These are phyloP conservation scores for Trachelus troglodyta DNA, from an alignment of 2,888 invertebrate genomes.

Conservation along the genomic window DNA sequence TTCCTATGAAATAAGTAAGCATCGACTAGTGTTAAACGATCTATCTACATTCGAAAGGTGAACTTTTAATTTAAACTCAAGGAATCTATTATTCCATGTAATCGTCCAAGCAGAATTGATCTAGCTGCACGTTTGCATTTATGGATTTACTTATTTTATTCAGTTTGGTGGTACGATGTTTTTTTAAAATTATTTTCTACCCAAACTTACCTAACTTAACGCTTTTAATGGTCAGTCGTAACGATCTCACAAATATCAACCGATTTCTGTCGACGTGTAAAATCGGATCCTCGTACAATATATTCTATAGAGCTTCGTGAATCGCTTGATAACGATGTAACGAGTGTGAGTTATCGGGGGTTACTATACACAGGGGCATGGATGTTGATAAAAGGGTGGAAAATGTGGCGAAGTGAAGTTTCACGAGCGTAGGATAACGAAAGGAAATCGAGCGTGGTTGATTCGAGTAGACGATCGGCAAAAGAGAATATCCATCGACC, in stretches of 20 bases:
- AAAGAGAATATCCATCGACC: neutral
- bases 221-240: neutral
- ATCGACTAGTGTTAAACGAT: neutral
- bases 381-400: neutral
- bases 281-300: neutral
- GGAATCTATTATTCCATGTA: neutral
- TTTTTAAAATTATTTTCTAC: neutral
- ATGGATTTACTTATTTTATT: neutral
- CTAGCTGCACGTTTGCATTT: neutral
- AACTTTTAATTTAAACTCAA: neutral
- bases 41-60: neutral
- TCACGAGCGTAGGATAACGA: neutral
- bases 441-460: neutral
- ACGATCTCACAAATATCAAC: neutral
- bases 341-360: neutral
- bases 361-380: neutral
- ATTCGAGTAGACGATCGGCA: neutral
- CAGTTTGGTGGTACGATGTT: neutral
- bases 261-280: neutral
- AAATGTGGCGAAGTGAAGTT: neutral
- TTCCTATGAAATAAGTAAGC: neutral
- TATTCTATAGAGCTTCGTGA: neutral
- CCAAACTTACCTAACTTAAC: neutral
- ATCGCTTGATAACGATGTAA: neutral
- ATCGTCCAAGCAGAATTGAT: neutral